A percentile compares a stretch with the other conserved stretches of the same genome.
Conservation (phyloP, 2,113 vertebrate species). For the Anthoscopus minutus region DNA sequence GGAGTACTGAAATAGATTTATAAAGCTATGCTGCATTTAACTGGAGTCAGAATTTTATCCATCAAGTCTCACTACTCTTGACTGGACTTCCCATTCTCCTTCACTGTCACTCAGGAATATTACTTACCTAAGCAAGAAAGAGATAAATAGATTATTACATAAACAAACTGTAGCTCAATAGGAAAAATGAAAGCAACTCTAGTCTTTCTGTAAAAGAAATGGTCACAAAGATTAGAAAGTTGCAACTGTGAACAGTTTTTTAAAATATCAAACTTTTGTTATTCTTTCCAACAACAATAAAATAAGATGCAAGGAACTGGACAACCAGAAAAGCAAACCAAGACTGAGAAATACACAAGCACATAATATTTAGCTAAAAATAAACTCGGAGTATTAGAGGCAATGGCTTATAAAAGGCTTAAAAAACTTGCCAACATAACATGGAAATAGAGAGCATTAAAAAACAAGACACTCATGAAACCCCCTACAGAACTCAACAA, state of each 20-base stretch:
- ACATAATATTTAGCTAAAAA: neutral
- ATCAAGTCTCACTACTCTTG: neutral
- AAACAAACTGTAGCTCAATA: neutral
- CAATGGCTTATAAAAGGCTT: neutral
- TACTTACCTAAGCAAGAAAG: neutral
- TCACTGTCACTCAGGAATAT: neutral
- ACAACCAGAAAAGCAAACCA: neutral
- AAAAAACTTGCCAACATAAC: neutral
- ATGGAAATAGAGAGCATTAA: neutral
- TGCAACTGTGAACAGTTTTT: neutral
- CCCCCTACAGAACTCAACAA: neutral
- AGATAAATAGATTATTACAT: neutral
- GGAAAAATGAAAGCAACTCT: neutral
- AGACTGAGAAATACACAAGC: neutral
- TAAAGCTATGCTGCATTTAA: slow-evolving; percentile 2
- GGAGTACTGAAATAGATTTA: neutral
- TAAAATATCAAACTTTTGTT: neutral
- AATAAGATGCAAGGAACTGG: neutral
- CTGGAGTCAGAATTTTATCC: neutral
- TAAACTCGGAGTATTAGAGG: neutral
- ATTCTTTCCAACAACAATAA: neutral
- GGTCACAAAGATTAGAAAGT: neutral
- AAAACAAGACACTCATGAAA: neutral
- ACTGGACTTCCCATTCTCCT: neutral
- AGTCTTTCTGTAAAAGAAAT: neutral